Conservation (phyloP, 2,797 vertebrate genomes). For the Poeciliopsis gracilis region DNA sequence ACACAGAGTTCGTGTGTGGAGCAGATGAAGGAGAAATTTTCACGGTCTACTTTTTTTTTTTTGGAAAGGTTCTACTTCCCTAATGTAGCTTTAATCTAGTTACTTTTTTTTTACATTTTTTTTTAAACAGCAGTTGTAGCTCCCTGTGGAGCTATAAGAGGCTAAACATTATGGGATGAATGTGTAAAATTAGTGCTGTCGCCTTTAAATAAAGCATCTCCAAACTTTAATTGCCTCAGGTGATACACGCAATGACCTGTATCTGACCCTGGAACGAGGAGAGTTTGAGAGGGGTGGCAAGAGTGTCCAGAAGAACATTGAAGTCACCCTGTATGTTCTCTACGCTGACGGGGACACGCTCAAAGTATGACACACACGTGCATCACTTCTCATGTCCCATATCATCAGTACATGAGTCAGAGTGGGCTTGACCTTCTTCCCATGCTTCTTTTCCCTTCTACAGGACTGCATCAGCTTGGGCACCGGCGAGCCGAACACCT, state of each 20-base stretch:
- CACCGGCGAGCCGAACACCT: conserved; percentile 90
- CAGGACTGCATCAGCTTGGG: conserved; percentile 98
- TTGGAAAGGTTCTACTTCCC: conserved; percentile 25
- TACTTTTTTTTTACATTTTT: not conserved
- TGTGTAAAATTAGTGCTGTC: conserved; percentile 8
- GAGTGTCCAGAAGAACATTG: conserved; percentile 99
- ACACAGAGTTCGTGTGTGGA: conserved; percentile 33
- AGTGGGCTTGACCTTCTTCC: conserved; percentile 17
- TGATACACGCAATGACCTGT: conserved; percentile 96
- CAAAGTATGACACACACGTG: conserved; percentile 82
- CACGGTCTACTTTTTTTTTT: conserved; percentile 3
- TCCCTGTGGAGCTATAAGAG: conserved; percentile 22
- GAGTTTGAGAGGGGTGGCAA: conserved; percentile 98
- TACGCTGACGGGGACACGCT: conserved; percentile 97
- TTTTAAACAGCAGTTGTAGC: not conserved
- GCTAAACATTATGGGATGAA: conserved; percentile 10
- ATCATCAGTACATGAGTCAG: conserved; percentile 28
- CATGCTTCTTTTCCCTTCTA: conserved; percentile 31
- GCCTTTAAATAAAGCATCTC: conserved; percentile 10
- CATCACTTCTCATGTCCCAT: conserved; percentile 14
- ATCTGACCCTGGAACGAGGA: conserved; percentile 93
- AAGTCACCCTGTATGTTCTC: conserved; percentile 96
- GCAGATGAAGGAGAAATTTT: conserved; percentile 42
- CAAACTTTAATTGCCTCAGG: conserved; percentile 74
- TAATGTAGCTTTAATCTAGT: conserved; percentile 1